A percentile compares a stretch with the other conserved stretches of the same genome.
phyloP scores from a whole-genome alignment of 1,140 invertebrate genomes.

The Acromyrmex echinatior region DNA sequence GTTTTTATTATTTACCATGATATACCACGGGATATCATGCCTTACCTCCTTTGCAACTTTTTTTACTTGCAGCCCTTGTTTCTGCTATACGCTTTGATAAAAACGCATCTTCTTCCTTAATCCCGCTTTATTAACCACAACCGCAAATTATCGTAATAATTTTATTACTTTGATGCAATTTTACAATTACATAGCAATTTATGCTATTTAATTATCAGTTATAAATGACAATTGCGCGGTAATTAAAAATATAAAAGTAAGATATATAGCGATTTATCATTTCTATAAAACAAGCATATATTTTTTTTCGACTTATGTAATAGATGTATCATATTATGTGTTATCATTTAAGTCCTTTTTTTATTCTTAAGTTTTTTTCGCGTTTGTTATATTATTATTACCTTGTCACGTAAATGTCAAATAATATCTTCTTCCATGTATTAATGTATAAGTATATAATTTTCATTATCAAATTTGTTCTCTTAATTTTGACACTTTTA shows the following conservation, averaged over 20 bases:
- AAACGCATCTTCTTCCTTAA: background rate
- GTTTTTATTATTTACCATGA: conserved; percentile 49
- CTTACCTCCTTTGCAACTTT: conserved; percentile 4
- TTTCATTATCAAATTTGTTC: background rate
- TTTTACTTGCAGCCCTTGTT: background rate
- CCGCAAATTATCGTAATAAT: background rate
- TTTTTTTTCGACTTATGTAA: conserved; percentile 5
- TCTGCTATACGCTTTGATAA: conserved; percentile 8
- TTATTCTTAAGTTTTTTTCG: too few relatives aligned
- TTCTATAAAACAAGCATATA: background rate
- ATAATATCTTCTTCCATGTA: background rate
- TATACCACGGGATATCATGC: background rate
- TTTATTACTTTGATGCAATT: background rate
- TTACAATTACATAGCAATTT: background rate
- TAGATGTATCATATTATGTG: background rate
- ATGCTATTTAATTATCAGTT: background rate
- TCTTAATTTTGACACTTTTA: background rate
- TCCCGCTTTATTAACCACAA: background rate
- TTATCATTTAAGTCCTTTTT: background rate
- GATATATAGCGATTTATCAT: background rate
- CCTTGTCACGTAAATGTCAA: background rate
- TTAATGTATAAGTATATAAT: background rate
- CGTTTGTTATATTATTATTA: conserved; percentile 4
- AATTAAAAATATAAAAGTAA: background rate
- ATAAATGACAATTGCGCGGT: background rate